phyloP scores from a whole-genome alignment of 92 coral and sea anemone species.

The Zoanthus solanderi region DNA sequence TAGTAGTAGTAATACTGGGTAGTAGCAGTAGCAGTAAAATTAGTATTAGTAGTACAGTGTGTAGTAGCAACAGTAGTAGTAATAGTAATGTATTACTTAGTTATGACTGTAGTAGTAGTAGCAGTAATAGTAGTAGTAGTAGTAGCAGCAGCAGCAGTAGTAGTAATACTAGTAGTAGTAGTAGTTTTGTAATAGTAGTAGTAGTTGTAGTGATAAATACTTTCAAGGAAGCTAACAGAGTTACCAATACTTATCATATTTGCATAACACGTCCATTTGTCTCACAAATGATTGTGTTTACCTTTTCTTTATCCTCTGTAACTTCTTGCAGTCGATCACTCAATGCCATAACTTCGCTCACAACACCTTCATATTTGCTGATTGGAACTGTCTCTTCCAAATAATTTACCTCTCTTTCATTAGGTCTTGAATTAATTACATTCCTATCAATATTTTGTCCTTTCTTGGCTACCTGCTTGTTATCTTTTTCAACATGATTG shows the following conservation, averaged over 20 bases:
- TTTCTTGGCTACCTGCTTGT: background rate
- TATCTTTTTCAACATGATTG: background rate
- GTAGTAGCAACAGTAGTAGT: background rate
- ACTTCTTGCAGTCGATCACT: slow-evolving; percentile 59
- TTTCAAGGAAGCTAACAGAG: too few relatives aligned
- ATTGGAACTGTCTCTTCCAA: slow-evolving; percentile 56
- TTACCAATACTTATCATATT: background rate
- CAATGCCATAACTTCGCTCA: slow-evolving; percentile 60
- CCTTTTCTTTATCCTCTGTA: slow-evolving; percentile 75
- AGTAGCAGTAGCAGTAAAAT: background rate
- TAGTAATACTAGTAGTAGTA: background rate
- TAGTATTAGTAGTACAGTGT: background rate
- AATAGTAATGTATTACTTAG: background rate
- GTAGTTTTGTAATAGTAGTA: background rate
- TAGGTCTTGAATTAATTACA: background rate
- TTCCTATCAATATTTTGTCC: slow-evolving; percentile 11
- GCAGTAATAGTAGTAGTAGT: background rate
- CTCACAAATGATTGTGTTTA: slow-evolving; percentile 4
- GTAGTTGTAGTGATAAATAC: background rate
- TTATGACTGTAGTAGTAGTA: background rate
- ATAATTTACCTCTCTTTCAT: slow-evolving; percentile 22
- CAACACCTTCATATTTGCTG: slow-evolving; percentile 55
- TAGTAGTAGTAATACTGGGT: background rate
- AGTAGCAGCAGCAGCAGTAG: background rate
- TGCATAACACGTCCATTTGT: background rate